A percentile compares a stretch with the other conserved stretches of the same genome.
phyloP scores from a whole-genome alignment of 2,797 vertebrate genomes.

The Eleutherodactylus coqui region DNA sequence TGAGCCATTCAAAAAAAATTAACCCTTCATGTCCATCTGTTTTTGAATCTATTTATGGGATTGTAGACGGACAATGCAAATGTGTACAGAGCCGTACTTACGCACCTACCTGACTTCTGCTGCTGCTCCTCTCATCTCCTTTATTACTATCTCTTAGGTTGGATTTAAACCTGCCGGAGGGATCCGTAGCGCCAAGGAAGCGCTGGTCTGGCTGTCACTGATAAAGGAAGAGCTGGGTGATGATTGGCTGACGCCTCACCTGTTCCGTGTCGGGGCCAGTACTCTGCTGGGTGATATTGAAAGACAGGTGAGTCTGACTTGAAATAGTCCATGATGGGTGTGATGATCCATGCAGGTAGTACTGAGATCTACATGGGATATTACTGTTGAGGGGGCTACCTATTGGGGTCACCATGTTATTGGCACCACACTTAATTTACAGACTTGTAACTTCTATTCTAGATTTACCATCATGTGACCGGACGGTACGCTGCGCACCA shows the following conservation, averaged over 20 bases:
- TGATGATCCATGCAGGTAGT: neutral
- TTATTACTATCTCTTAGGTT: slow-evolving; percentile 74
- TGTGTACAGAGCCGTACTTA: neutral
- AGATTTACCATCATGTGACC: slow-evolving; percentile 94
- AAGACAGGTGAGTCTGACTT: slow-evolving; percentile 82
- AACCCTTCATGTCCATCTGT: no score
- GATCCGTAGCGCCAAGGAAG: slow-evolving; percentile 89
- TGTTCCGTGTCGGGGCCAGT: slow-evolving; percentile 94
- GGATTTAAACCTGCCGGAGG: slow-evolving; percentile 97
- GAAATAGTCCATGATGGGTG: neutral
- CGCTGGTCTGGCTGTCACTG: slow-evolving; percentile 88
- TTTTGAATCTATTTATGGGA: no score
- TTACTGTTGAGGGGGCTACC: no score
- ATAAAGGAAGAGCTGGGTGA: slow-evolving; percentile 92
- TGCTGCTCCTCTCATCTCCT: neutral
- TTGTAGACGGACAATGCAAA: no score
- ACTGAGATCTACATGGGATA: neutral
- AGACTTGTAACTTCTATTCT: slow-evolving; percentile 57
- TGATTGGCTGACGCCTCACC: slow-evolving; percentile 86
- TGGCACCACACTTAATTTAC: neutral
- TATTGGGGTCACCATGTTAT: neutral
- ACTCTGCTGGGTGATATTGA: slow-evolving; percentile 91
- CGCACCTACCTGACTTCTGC: neutral
- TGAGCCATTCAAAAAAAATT: no score
- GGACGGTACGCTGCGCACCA: slow-evolving; percentile 86